These are phyloP conservation scores for Ganaspis sp. DNA, from an alignment of 1,140 invertebrate species.

Conservation along the genomic window DNA sequence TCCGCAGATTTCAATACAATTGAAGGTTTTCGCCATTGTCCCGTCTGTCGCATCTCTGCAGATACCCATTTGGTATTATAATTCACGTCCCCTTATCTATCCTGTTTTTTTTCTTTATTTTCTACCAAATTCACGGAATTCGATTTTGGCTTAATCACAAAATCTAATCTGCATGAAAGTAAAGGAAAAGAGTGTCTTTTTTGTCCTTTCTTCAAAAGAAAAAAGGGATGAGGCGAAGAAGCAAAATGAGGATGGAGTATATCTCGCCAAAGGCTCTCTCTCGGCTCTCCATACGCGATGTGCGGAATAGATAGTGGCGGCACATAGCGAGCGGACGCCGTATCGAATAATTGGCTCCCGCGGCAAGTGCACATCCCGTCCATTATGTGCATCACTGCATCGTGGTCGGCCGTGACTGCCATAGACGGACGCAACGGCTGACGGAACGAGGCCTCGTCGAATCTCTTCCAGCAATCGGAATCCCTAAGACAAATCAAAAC, in stretches of 20 bases:
- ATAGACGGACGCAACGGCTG: slow-evolving; percentile 40
- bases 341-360: slow-evolving; percentile 77
- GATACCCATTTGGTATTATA: slow-evolving; percentile 18
- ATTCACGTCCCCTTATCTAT: slow-evolving; percentile 7
- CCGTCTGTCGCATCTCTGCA: slow-evolving; percentile 30
- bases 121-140: not conserved
- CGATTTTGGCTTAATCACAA: slow-evolving; percentile 7
- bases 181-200: not conserved
- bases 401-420: slow-evolving; percentile 55
- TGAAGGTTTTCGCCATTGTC: slow-evolving; percentile 64
- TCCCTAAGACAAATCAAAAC: slow-evolving; percentile 19
- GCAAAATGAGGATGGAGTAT: slow-evolving; percentile 44
- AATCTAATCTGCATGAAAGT: slow-evolving; percentile 5
- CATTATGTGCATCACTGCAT: slow-evolving; percentile 74
- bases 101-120: not conserved
- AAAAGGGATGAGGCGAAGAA: slow-evolving; percentile 42
- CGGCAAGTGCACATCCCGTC: slow-evolving; percentile 75
- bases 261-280: slow-evolving; percentile 45
- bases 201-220: slow-evolving; percentile 1
- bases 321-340: slow-evolving; percentile 69
- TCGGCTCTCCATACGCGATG: slow-evolving; percentile 62
- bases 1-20: slow-evolving; percentile 70
- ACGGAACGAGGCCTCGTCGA: slow-evolving; percentile 42
- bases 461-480: slow-evolving; percentile 46
- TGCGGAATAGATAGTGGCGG: slow-evolving; percentile 70